Evolutionary conservation across 2,113 vertebrate species (phyloP).

Genomic region (Haemorhous mexicanus): DNA sequence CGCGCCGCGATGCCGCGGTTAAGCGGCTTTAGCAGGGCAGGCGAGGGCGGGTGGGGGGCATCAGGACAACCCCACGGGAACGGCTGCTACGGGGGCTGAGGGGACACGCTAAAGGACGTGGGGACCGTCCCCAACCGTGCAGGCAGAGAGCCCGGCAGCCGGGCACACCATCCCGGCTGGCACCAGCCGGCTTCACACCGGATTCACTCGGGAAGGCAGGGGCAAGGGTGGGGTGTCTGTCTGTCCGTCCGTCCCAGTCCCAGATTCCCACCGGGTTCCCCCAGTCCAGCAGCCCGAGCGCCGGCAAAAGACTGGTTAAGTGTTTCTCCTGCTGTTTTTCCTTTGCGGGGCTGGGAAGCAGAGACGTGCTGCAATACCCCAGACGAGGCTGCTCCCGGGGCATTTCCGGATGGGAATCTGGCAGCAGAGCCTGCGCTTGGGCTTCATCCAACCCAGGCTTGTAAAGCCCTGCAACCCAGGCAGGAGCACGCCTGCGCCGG

Average conservation of each 20-base stretch:
- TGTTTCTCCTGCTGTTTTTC: slow-evolving; percentile 45
- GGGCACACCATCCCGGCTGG: accelerated
- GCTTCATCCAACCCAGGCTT: slow-evolving; percentile 42
- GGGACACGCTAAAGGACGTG: neutral
- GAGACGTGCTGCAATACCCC: slow-evolving; percentile 58
- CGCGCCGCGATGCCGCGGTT: neutral
- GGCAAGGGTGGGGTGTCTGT: neutral
- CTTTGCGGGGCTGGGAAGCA: slow-evolving; percentile 32
- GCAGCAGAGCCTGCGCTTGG: slow-evolving; percentile 41
- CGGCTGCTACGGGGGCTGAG: neutral
- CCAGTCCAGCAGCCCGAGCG: neutral
- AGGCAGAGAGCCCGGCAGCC: neutral
- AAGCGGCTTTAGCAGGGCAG: slow-evolving; percentile 39
- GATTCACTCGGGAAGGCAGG: neutral
- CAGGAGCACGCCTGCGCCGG: neutral
- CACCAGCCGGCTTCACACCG: accelerated
- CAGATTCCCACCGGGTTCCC: neutral
- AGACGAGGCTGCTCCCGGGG: slow-evolving; percentile 56
- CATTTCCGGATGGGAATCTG: slow-evolving; percentile 67
- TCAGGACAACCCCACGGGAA: neutral
- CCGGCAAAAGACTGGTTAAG: slow-evolving; percentile 40
- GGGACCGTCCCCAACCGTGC: accelerated
- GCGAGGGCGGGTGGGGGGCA: neutral
- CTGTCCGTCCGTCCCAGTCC: neutral
- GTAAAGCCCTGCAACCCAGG: neutral